Evolutionary conservation across 92 coral and sea anemone species (phyloP), one percentile per base, ranked within the genome.

Genomic region (Epizoanthus stellaris): DNA sequence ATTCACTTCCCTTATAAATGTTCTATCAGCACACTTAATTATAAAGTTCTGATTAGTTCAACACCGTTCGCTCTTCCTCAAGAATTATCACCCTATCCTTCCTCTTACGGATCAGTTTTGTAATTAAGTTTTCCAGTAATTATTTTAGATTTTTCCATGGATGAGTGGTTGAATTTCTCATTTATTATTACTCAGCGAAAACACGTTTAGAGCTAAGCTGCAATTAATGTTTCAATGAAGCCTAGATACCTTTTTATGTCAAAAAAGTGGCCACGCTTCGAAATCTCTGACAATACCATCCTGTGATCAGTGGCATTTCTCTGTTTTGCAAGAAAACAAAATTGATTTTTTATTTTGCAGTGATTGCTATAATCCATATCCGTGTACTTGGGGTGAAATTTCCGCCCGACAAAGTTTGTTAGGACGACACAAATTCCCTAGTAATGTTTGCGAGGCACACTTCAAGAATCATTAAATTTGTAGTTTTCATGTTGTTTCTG

Each of bases 121-220:
- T 64, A 63, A 79, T 40, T 79, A 39, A 12, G 12, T 20, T 62
- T 40, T 79, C 60, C 17, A 15, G 40, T 38, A 59, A 56, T 60
- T 59, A 38, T 79, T 59, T 64, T 39, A 20, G 25, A 3, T 40
- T 79, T 19, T 43, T 63, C 54, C n/a, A 43, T 10, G 5, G 14
- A 62, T 16, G 39, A 9, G 20, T 45, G 73, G 34, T 20, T 64
- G 56, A 79, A 64, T 20, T 63, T 62, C 67, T 79, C 72, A 16
- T 79, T 52, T 21, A 67, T 88, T 69, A 67, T 43, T 71, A 67
- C 66, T 45, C 61, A 68, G 54, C 12, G 43, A 62, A 54, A 70
- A 68, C 88, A 87, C 84, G 91, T 76, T 88, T 88, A 54, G 49
- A 82, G 73, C 80, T 81, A 88, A 52, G 60, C 19, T 75, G 16